These are phyloP conservation scores for Danio choprae DNA, from an alignment of 2,797 vertebrate genomes.

Conservation along the genomic window DNA sequence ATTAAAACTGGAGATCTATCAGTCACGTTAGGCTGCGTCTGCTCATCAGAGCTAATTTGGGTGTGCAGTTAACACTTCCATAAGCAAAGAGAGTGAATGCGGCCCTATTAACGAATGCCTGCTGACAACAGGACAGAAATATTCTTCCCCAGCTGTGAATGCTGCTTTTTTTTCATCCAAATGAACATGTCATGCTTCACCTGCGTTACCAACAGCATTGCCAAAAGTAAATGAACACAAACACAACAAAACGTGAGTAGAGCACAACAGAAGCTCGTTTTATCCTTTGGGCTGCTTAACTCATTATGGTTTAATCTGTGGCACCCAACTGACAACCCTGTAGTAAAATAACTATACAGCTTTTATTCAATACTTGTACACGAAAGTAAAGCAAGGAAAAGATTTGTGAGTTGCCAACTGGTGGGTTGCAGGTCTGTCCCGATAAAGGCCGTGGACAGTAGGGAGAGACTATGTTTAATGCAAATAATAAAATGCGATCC, in stretches of 20 bases:
- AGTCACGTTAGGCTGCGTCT: slow-evolving; percentile 62
- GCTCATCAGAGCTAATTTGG: slow-evolving; percentile 67
- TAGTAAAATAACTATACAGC: slow-evolving; percentile 49
- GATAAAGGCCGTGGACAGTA: not conserved
- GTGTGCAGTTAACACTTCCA: slow-evolving; percentile 63
- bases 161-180: slow-evolving; percentile 57
- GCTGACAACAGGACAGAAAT: slow-evolving; percentile 66
- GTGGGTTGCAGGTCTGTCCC: not conserved
- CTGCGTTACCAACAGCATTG: slow-evolving; percentile 65
- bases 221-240: slow-evolving; percentile 61
- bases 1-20: slow-evolving; percentile 54
- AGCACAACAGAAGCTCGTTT: slow-evolving; percentile 46
- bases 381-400: slow-evolving; percentile 43
- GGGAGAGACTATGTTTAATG: not conserved
- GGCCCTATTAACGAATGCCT: slow-evolving; percentile 65
- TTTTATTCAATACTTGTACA: slow-evolving; percentile 56
- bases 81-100: slow-evolving; percentile 64
- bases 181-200: slow-evolving; percentile 67
- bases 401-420: not conserved
- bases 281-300: slow-evolving; percentile 53
- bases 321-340: slow-evolving; percentile 59
- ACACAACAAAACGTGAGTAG: slow-evolving; percentile 48
- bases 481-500: not conserved
- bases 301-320: slow-evolving; percentile 58
- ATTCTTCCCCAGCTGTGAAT: slow-evolving; percentile 64